Evolutionary conservation across 2,113 vertebrate species (phyloP).

Genomic region (Equus quagga): DNA sequence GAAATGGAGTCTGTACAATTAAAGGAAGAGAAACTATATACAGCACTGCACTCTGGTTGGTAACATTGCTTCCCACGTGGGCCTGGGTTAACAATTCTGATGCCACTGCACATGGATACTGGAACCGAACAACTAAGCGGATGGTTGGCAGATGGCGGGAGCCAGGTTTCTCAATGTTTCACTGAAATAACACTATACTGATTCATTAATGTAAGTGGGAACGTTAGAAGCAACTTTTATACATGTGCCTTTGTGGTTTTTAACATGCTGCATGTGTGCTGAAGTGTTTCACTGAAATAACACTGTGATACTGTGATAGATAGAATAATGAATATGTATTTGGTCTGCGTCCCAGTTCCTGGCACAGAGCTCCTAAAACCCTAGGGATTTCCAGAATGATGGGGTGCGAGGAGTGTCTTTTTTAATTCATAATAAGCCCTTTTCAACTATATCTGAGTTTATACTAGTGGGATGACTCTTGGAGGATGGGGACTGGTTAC

Average conservation of each 20-base stretch:
- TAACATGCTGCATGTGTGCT: not conserved
- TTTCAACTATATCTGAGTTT: not conserved
- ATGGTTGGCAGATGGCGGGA: not conserved
- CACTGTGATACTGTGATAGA: not conserved
- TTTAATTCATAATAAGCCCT: not conserved
- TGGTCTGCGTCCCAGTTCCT: not conserved
- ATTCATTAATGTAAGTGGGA: not conserved
- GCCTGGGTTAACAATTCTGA: not conserved
- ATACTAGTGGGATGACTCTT: not conserved
- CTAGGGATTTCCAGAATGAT: not conserved
- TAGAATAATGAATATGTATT: not conserved
- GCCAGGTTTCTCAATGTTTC: not conserved
- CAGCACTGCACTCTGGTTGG: no score
- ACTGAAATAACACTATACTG: not conserved
- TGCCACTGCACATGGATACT: not conserved
- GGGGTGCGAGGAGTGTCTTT: not conserved
- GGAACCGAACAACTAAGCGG: not conserved
- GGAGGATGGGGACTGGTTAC: not conserved
- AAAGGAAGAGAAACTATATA: not conserved
- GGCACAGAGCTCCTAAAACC: not conserved
- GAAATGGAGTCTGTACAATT: not conserved
- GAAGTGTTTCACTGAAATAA: not conserved
- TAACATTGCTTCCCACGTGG: not conserved
- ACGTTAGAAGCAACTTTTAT: not conserved
- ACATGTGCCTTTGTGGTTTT: not conserved